Evolutionary conservation across 1,140 invertebrate species (phyloP).

Genomic region (Camponotus floridanus): DNA sequence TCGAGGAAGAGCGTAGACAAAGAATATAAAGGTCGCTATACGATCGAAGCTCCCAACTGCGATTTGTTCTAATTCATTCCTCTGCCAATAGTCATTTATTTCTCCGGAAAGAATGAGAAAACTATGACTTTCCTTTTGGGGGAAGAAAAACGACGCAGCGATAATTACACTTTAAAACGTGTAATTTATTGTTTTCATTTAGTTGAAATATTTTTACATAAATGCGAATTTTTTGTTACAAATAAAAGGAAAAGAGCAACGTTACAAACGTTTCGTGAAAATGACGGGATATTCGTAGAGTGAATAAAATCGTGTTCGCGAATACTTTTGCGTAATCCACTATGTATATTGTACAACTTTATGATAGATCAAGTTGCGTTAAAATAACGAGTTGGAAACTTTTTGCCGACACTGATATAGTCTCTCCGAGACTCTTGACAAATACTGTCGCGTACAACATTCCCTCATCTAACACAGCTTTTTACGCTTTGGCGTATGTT

Average conservation of each 20-base stretch:
- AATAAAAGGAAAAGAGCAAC: neutral
- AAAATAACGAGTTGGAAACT: slow-evolving; percentile 28
- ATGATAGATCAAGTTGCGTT: slow-evolving; percentile 23
- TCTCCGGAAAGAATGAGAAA: neutral
- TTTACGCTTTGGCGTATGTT: slow-evolving; percentile 26
- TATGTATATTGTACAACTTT: slow-evolving; percentile 22
- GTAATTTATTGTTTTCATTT: neutral
- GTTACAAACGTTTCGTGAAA: neutral
- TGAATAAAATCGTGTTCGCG: slow-evolving; percentile 24
- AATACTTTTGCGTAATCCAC: slow-evolving; percentile 36
- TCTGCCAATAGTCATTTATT: slow-evolving; percentile 23
- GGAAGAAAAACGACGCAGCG: neutral
- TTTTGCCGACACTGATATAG: slow-evolving; percentile 19
- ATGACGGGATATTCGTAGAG: neutral
- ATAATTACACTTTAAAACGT: slow-evolving; percentile 6
- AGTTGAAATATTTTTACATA: neutral
- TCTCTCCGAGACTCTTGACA: slow-evolving; percentile 24
- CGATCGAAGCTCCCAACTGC: slow-evolving; percentile 17
- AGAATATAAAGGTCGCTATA: slow-evolving; percentile 47
- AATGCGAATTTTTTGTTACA: neutral
- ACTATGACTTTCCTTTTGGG: neutral
- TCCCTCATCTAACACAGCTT: slow-evolving; percentile 30
- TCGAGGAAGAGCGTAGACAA: slow-evolving; percentile 38
- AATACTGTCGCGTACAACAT: slow-evolving; percentile 1
- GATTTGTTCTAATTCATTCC: slow-evolving; percentile 56